Evolutionary conservation across 2,113 vertebrate species (phyloP).

Genomic region (Acanthisitta chloris): DNA sequence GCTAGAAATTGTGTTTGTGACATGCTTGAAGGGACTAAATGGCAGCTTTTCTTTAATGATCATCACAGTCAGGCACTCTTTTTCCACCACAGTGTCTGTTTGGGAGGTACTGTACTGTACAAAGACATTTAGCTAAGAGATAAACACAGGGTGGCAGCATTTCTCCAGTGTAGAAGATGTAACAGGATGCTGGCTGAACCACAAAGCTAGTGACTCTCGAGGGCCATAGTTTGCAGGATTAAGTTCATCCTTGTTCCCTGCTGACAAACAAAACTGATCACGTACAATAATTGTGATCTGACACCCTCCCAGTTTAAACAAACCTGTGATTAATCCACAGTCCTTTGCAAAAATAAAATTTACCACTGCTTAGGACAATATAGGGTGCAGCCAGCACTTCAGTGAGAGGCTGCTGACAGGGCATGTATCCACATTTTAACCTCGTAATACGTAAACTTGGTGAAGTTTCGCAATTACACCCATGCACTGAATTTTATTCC

Average conservation of each 20-base stretch:
- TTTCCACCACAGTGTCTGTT: too few relatives aligned
- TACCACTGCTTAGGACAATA: background rate
- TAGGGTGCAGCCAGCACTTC: too few relatives aligned
- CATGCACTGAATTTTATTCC: background rate
- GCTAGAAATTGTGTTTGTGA: background rate
- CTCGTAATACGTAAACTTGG: fast-evolving
- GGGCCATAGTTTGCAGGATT: background rate
- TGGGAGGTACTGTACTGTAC: background rate
- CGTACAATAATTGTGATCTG: background rate
- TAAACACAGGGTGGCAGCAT: background rate
- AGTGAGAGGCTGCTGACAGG: background rate
- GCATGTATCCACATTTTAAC: background rate
- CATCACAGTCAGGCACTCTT: background rate
- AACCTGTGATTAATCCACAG: background rate
- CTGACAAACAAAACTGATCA: background rate
- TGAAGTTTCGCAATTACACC: background rate
- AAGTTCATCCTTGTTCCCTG: background rate
- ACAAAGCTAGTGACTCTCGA: background rate
- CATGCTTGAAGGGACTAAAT: background rate
- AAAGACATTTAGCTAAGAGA: background rate
- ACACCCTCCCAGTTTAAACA: background rate
- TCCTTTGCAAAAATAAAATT: background rate
- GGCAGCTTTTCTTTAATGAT: background rate
- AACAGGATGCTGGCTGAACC: background rate
- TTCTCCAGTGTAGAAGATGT: background rate